A percentile compares a stretch with the other conserved stretches of the same genome.
Evolutionary conservation across 2,888 invertebrate genomes (phyloP).

Genomic region (Leptarthrus brevirostris): DNA sequence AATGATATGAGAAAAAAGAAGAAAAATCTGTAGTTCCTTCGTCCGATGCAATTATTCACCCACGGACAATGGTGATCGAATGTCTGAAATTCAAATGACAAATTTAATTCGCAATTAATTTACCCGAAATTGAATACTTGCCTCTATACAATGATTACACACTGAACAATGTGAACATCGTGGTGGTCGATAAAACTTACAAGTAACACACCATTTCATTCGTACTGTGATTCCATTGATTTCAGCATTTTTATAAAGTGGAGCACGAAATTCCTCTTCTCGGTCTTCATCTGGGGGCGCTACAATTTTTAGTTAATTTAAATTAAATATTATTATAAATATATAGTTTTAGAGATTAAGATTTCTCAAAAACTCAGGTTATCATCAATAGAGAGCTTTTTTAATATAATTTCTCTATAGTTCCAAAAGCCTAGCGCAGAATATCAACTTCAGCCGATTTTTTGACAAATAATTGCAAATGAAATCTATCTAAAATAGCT

Average conservation of each 20-base stretch:
- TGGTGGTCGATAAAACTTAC: slow-evolving; percentile 99
- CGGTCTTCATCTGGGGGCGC: slow-evolving; percentile 96
- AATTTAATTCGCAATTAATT: no score
- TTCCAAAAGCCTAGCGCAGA: no score
- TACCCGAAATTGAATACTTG: slow-evolving; percentile 67
- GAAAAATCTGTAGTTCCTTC: slow-evolving; percentile 98
- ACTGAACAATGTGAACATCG: slow-evolving; percentile 99
- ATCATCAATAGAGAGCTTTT: no score
- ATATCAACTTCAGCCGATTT: no score
- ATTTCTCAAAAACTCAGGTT: no score
- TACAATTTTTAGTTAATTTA: no score
- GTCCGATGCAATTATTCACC: slow-evolving; percentile 97
- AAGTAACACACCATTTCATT: slow-evolving; percentile 99
- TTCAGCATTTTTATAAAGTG: slow-evolving; percentile 96
- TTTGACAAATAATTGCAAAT: no score
- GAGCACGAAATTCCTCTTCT: slow-evolving; percentile 97
- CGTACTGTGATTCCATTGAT: slow-evolving; percentile 98
- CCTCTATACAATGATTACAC: slow-evolving; percentile 98
- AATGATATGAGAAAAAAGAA: slow-evolving; percentile 98
- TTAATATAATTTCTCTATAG: no score
- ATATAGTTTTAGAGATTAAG: not conserved
- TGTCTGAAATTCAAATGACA: slow-evolving; percentile 75
- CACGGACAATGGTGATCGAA: slow-evolving; percentile 99
- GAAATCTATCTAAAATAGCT: no score
- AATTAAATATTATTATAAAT: not conserved